These are phyloP conservation scores for Condylura cristata DNA, from an alignment of 2,113 vertebrate genomes.

Conservation along the genomic window DNA sequence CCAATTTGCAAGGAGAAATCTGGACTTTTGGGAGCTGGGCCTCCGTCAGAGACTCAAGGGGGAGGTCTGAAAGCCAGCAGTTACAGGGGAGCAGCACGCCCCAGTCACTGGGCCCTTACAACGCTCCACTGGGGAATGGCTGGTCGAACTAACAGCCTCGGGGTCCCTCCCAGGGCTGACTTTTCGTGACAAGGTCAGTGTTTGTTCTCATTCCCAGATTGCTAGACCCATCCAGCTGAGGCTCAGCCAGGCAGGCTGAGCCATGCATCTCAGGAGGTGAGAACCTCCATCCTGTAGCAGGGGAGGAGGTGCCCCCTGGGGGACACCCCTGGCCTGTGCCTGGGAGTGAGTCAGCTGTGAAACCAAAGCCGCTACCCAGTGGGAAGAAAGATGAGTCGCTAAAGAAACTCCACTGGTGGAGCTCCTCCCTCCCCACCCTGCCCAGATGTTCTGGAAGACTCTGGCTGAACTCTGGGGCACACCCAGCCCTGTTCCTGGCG, in stretches of 20 bases:
- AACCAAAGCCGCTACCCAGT: not conserved
- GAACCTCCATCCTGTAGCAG: not conserved
- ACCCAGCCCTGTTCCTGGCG: conserved; percentile 53
- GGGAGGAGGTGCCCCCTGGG: not conserved
- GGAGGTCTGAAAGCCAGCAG: not conserved
- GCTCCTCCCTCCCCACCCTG: conserved; percentile 15
- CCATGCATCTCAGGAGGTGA: not conserved
- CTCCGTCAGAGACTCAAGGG: rapidly evolving
- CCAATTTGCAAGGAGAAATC: not conserved
- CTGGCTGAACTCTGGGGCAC: conserved; percentile 37
- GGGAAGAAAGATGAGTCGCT: conserved; percentile 49
- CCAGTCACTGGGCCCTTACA: rapidly evolving
- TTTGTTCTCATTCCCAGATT: not conserved
- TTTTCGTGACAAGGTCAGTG: no score
- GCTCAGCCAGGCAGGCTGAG: not conserved
- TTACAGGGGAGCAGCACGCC: rapidly evolving
- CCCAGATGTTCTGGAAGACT: not conserved
- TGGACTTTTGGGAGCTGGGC: not conserved
- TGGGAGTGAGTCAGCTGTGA: conserved; percentile 50
- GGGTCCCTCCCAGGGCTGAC: not conserved
- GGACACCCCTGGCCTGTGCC: not conserved
- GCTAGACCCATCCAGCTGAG: not conserved
- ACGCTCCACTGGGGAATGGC: not conserved
- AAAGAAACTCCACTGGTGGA: not conserved
- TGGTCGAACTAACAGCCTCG: rapidly evolving